These are phyloP conservation scores for Sitobion miscanthi DNA, from an alignment of 1,140 invertebrate species.

Conservation along the genomic window DNA sequence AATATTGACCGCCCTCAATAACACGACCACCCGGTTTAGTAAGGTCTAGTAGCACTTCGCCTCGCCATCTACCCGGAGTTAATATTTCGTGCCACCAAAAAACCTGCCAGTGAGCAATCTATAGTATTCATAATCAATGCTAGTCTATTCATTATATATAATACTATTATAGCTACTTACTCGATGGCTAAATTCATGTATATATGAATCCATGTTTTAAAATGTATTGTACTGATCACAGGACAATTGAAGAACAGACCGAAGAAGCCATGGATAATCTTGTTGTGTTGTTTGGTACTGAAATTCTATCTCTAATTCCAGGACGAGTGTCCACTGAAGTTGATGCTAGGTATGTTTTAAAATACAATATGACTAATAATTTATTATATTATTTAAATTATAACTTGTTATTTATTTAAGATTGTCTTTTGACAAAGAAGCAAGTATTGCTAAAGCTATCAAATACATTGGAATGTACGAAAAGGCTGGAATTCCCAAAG, in stretches of 20 bases:
- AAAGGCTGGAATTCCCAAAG: conserved; percentile 86
- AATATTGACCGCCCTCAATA: no score
- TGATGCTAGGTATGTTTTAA: conserved; percentile 80
- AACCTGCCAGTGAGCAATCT: no score
- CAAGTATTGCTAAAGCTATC: conserved; percentile 86
- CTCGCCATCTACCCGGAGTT: no score
- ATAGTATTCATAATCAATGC: no score
- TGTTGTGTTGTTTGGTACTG: conserved; percentile 93
- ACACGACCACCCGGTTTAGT: no score
- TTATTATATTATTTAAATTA: background rate
- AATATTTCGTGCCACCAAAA: no score
- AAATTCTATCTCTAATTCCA: conserved; percentile 97
- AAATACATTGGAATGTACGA: conserved; percentile 90
- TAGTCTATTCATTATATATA: background rate
- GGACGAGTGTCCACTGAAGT: conserved; percentile 98
- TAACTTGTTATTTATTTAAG: conserved; percentile 64
- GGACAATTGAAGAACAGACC: conserved; percentile 74
- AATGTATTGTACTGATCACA: conserved; percentile 62
- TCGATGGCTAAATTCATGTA: background rate
- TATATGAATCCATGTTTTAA: conserved; percentile 25
- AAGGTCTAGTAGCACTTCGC: no score
- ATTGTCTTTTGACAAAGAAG: conserved; percentile 93
- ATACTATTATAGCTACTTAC: no score
- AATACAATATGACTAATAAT: background rate
- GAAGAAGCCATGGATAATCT: conserved; percentile 88